Percentiles rank a stretch among this genome's conserved stretches.
These are phyloP conservation scores for Tetraodon nigroviridis DNA, from an alignment of 2,113 vertebrate genomes.

Conservation along the genomic window DNA sequence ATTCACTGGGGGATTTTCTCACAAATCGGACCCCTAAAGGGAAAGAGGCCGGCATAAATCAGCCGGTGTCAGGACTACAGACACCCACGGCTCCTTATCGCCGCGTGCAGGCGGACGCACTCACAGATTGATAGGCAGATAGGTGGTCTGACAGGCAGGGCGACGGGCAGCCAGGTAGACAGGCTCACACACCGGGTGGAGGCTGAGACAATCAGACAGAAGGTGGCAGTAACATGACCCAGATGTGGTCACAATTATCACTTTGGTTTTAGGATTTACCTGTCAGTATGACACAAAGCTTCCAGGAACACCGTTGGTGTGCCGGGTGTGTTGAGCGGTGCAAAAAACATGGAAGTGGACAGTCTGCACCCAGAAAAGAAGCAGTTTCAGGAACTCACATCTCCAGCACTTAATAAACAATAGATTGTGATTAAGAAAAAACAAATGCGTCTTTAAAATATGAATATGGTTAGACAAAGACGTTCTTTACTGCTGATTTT, in stretches of 20 bases:
- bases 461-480: too few species aligned
- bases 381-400: too few species aligned
- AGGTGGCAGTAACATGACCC: not conserved
- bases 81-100: constrained; percentile 70
- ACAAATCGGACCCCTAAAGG: constrained; percentile 61
- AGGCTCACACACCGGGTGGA: constrained; percentile 55
- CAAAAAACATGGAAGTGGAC: too few species aligned
- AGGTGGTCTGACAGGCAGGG: constrained; percentile 54
- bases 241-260: constrained; percentile 1
- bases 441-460: too few species aligned
- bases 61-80: constrained; percentile 65
- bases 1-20: constrained; percentile 58
- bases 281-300: too few species aligned
- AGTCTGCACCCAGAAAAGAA: too few species aligned
- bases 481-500: too few species aligned
- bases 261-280: not conserved
- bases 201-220: constrained; percentile 10
- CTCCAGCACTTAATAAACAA: too few species aligned
- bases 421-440: too few species aligned
- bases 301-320: too few species aligned
- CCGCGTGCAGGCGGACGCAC: constrained; percentile 60
- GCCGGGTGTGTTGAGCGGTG: too few species aligned
- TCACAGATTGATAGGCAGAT: constrained; percentile 69
- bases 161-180: constrained; percentile 65
- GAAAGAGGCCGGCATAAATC: constrained; percentile 65